Conservation (phyloP, 2,113 vertebrate genomes). For the Solea solea region DNA sequence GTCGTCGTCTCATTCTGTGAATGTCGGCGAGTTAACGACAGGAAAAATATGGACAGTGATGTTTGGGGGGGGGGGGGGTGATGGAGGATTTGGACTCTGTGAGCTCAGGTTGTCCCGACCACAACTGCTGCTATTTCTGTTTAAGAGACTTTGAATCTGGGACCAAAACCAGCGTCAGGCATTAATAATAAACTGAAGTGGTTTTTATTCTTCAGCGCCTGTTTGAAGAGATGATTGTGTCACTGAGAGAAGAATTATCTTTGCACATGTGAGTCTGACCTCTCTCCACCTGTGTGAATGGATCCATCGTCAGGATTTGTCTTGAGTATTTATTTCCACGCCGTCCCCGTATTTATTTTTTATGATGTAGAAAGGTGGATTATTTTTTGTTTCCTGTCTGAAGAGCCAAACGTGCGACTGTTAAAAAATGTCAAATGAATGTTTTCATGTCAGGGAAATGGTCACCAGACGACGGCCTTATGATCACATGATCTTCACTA, state of each 20-base stretch:
- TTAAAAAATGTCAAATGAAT: constrained; percentile 11
- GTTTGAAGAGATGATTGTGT: constrained; percentile 4
- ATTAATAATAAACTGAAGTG: too few relatives aligned
- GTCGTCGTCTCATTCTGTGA: constrained; percentile 92
- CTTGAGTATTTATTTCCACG: constrained; percentile 62
- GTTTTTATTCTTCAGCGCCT: too few relatives aligned
- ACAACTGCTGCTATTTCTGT: constrained; percentile 65
- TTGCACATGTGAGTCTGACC: constrained; percentile 59
- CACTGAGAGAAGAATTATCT: neutral
- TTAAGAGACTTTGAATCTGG: constrained; percentile 9
- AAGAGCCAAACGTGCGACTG: constrained; percentile 23
- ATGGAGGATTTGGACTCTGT: constrained; percentile 59
- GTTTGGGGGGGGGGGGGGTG: neutral
- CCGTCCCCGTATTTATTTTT: constrained; percentile 58
- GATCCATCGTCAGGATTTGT: constrained; percentile 1
- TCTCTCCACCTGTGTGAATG: constrained; percentile 33
- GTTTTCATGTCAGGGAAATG: neutral
- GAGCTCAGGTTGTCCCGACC: constrained; percentile 43
- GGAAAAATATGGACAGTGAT: constrained; percentile 5
- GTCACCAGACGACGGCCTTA: constrained; percentile 32
- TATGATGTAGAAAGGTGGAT: constrained; percentile 1
- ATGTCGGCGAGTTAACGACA: constrained; percentile 80
- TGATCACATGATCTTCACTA: constrained; percentile 8
- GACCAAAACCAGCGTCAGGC: constrained; percentile 57
- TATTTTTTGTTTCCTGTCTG: neutral